phyloP scores from a whole-genome alignment of 92 coral and sea anemone species.

The Epizoanthus rinbou region DNA sequence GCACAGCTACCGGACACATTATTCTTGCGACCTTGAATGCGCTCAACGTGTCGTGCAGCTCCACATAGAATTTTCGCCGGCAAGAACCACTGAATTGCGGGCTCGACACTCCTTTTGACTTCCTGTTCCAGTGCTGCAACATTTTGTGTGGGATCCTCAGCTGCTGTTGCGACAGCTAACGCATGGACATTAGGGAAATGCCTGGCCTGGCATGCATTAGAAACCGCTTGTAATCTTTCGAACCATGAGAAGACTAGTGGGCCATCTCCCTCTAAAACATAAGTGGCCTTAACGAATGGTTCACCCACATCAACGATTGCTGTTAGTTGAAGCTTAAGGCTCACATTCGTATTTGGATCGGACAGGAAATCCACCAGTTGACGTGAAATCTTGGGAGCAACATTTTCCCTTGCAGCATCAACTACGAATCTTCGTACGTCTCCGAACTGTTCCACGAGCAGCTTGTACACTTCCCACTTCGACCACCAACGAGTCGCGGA shows the following conservation, averaged over 20 bases:
- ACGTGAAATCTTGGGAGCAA: constrained; percentile 25
- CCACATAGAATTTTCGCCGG: constrained; percentile 55
- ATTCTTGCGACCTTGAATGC: constrained; percentile 59
- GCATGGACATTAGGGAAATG: constrained; percentile 49
- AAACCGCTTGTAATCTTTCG: constrained; percentile 47
- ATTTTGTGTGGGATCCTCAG: constrained; percentile 45
- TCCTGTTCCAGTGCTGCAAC: constrained; percentile 53
- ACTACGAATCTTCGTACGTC: constrained; percentile 29
- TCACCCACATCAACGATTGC: constrained; percentile 5
- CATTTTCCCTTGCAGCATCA: constrained; percentile 10
- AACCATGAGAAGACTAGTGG: constrained; percentile 47
- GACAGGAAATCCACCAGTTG: constrained; percentile 34
- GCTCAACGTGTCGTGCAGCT: constrained; percentile 43
- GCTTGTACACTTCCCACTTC: constrained; percentile 35
- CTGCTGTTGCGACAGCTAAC: constrained; percentile 50
- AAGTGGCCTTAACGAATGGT: constrained; percentile 26
- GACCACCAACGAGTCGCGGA: constrained; percentile 51
- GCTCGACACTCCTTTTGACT: constrained; percentile 55
- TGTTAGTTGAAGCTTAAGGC: constrained; percentile 25
- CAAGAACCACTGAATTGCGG: constrained; percentile 58
- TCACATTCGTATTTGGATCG: neutral
- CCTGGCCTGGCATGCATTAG: constrained; percentile 45
- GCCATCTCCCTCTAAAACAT: constrained; percentile 31
- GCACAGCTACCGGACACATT: constrained; percentile 46
- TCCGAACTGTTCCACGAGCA: constrained; percentile 20